These are phyloP conservation scores for Spinus olivaceus DNA, from an alignment of 2,797 vertebrate species.

Conservation along the genomic window DNA sequence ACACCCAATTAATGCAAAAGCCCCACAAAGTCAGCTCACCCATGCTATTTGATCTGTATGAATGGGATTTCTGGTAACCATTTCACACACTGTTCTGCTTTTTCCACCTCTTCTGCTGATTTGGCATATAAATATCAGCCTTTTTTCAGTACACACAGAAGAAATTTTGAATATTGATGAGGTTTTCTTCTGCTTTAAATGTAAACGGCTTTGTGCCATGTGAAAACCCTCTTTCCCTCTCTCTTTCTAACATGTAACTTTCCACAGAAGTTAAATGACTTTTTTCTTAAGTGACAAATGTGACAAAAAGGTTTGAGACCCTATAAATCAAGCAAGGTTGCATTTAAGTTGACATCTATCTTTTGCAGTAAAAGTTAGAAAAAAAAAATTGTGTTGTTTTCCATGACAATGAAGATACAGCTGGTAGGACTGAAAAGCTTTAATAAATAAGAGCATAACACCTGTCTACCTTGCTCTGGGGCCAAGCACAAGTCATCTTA, in stretches of 20 bases:
- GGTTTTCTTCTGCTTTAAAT: neutral
- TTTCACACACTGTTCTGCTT: neutral
- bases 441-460: slow-evolving; percentile 8
- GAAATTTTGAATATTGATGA: neutral
- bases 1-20: neutral
- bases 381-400: neutral
- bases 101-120: neutral
- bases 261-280: neutral
- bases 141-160: neutral
- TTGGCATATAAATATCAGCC: neutral
- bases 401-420: neutral
- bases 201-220: neutral
- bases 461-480: neutral
- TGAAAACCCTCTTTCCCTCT: neutral
- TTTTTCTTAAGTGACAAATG: neutral
- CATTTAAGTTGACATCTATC: slow-evolving; percentile 8
- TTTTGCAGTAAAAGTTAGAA: neutral
- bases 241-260: neutral
- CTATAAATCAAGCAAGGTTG: slow-evolving; percentile 31
- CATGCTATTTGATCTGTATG: neutral
- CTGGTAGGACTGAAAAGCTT: neutral
- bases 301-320: slow-evolving; percentile 29
- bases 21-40: neutral
- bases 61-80: neutral
- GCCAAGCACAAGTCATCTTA: slow-evolving; percentile 19